Conservation (phyloP, 2,797 vertebrate genomes). For the Synaphobranchus kaupii region DNA sequence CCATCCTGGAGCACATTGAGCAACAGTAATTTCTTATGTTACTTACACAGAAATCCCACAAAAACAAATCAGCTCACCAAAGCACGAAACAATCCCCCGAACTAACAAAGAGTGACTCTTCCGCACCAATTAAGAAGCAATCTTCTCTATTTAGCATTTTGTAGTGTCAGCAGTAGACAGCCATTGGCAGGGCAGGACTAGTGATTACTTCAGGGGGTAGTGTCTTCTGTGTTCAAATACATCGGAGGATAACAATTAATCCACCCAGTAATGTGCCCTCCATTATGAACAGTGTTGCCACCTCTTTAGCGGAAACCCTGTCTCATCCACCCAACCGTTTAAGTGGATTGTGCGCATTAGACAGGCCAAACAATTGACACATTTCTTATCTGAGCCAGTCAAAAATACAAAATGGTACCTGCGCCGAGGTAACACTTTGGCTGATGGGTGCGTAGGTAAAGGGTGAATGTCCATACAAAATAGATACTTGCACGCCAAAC, state of each 20-base stretch:
- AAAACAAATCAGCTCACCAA: conserved; percentile 8
- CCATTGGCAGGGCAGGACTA: background rate
- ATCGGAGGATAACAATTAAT: background rate
- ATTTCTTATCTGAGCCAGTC: background rate
- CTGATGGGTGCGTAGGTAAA: no score
- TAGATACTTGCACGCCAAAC: no score
- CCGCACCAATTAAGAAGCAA: conserved; percentile 3
- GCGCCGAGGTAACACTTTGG: no score
- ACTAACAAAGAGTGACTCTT: conserved; percentile 10
- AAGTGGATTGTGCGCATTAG: background rate
- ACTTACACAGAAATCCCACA: background rate
- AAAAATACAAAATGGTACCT: no score
- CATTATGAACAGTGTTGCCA: background rate
- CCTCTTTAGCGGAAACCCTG: background rate
- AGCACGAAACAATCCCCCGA: background rate
- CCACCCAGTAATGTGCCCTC: background rate
- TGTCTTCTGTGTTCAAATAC: background rate
- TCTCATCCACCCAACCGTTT: background rate
- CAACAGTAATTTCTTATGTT: background rate
- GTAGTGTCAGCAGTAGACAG: background rate
- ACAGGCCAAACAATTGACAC: background rate
- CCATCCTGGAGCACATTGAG: background rate
- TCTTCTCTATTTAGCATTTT: background rate
- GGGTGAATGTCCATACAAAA: no score
- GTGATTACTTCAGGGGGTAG: background rate